Percentiles rank a stretch among this genome's conserved stretches.
Evolutionary conservation across 2,113 vertebrate species (phyloP).

Genomic region (Lepisosteus osseus): DNA sequence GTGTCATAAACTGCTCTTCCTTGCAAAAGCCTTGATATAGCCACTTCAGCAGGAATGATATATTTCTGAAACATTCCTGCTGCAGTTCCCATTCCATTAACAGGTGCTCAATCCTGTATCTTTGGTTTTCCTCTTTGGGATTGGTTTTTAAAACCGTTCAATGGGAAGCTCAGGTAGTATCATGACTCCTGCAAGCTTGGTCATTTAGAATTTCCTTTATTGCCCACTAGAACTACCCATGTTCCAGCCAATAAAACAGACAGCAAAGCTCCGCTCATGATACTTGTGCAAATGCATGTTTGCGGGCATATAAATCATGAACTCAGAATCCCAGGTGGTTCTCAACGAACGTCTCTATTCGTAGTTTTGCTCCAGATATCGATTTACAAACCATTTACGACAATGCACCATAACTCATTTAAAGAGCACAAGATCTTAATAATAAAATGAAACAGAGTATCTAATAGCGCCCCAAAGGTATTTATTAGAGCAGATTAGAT

Average conservation of each 20-base stretch:
- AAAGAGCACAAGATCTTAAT: background rate
- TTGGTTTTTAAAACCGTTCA: too few relatives aligned
- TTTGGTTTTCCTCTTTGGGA: too few relatives aligned
- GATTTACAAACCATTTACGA: background rate
- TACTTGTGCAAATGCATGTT: background rate
- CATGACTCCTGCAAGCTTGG: too few relatives aligned
- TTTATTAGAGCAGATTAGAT: slow-evolving; percentile 23
- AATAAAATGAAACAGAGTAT: background rate
- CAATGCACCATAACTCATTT: background rate
- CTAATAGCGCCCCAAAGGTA: background rate
- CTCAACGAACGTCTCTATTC: background rate
- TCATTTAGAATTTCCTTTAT: too few relatives aligned
- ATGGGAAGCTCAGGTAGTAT: too few relatives aligned
- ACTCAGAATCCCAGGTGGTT: background rate
- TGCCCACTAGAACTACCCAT: too few relatives aligned
- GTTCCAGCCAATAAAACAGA: background rate
- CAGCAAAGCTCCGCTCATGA: background rate
- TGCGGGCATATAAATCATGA: background rate
- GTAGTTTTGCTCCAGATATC: background rate
- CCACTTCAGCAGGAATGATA: too few relatives aligned
- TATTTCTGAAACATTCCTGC: too few relatives aligned
- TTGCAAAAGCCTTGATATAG: too few relatives aligned
- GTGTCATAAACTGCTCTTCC: too few relatives aligned
- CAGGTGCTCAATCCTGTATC: too few relatives aligned
- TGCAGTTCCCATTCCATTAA: too few relatives aligned